Evolutionary conservation across 2,113 vertebrate genomes (phyloP).

Genomic region (Tetrao urogallus): DNA sequence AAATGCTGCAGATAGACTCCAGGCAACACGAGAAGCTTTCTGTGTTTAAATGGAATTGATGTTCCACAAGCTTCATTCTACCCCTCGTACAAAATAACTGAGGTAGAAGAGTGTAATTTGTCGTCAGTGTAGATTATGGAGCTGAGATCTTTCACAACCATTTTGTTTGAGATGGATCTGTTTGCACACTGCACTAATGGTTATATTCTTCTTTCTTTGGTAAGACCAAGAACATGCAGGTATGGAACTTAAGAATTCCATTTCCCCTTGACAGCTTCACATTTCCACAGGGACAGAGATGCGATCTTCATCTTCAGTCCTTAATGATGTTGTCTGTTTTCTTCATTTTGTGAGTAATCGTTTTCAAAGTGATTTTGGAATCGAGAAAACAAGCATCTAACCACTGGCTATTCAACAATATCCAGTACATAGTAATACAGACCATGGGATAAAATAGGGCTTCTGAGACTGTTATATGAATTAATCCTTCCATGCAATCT

Average conservation of each 20-base stretch:
- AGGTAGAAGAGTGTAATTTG: background rate
- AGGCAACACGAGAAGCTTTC: background rate
- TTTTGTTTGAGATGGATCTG: background rate
- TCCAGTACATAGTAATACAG: background rate
- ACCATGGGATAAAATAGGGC: fast-evolving
- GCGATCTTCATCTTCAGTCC: background rate
- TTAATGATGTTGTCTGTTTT: background rate
- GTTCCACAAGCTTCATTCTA: conserved; percentile 8
- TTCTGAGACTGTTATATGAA: background rate
- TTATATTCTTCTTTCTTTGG: background rate
- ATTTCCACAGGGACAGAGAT: background rate
- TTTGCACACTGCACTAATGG: background rate
- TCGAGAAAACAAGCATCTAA: background rate
- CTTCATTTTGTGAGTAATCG: background rate
- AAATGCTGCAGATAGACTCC: background rate
- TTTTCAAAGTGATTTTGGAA: background rate
- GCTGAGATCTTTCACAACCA: background rate
- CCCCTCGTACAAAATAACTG: background rate
- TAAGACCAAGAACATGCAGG: background rate
- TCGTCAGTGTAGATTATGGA: background rate
- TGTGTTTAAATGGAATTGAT: background rate
- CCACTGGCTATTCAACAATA: background rate
- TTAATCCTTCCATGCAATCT: background rate
- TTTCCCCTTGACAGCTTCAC: conserved; percentile 1
- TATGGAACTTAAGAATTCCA: background rate